phyloP scores from a whole-genome alignment of 2,888 invertebrate genomes.

The Spisula solida region DNA sequence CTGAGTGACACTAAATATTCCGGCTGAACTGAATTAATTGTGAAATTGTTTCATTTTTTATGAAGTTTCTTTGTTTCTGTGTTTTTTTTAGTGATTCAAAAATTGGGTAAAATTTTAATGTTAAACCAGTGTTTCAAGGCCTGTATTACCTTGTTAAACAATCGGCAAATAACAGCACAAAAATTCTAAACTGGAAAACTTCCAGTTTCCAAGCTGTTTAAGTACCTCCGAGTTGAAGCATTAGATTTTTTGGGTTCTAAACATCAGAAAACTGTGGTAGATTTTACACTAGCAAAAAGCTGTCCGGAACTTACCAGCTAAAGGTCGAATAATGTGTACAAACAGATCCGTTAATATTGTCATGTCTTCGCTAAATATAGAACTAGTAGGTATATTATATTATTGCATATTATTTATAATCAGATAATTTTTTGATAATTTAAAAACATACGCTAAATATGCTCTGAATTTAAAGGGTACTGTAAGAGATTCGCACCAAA shows the following conservation, averaged over 20 bases:
- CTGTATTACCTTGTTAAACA: constrained; percentile 44
- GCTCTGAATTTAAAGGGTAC: too few relatives aligned
- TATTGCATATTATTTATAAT: neutral
- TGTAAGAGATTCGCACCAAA: too few relatives aligned
- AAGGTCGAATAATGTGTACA: neutral
- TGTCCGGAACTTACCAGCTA: neutral
- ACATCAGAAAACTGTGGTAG: neutral
- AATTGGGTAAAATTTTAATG: constrained; percentile 48
- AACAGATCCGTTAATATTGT: neutral
- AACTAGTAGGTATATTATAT: neutral
- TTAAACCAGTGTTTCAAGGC: constrained; percentile 41
- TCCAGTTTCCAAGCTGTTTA: constrained; percentile 28
- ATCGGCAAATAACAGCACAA: constrained; percentile 26
- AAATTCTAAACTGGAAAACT: constrained; percentile 27
- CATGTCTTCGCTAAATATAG: neutral
- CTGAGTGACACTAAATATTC: constrained; percentile 57
- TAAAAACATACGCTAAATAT: too few relatives aligned
- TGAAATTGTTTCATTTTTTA: constrained; percentile 30
- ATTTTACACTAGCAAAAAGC: neutral
- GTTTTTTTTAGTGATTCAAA: constrained; percentile 48
- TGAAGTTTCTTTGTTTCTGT: constrained; percentile 34
- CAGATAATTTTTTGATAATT: too few relatives aligned
- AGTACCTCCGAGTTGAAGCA: constrained; percentile 2
- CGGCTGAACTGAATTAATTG: constrained; percentile 33
- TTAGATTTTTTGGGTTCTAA: neutral